Conservation (phyloP, 2,797 vertebrate genomes). For the Thalassophryne amazonica region DNA sequence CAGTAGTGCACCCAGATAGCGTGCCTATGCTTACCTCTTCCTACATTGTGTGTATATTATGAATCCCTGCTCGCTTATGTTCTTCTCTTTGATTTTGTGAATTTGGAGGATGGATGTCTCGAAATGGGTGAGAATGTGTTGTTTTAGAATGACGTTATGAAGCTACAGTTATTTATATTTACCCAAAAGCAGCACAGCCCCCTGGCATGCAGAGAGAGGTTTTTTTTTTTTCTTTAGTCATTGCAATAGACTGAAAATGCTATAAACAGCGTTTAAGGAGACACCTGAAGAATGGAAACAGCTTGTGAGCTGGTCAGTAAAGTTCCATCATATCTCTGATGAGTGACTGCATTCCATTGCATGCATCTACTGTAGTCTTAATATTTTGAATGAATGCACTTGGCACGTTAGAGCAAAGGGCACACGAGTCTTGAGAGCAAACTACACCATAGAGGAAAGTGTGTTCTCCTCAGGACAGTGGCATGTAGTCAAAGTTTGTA, state of each 20-base stretch:
- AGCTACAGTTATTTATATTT: conserved; percentile 72
- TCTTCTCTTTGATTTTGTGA: conserved; percentile 47
- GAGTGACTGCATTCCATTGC: conserved; percentile 72
- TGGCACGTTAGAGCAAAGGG: conserved; percentile 38
- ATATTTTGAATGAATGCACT: conserved; percentile 55
- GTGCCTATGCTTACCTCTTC: conserved; percentile 67
- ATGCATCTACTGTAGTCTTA: conserved; percentile 75
- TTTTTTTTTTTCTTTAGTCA: conserved; percentile 59
- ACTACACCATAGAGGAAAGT: conserved; percentile 78
- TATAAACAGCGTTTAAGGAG: conserved; percentile 61
- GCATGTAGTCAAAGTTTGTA: conserved; percentile 81
- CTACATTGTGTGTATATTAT: conserved; percentile 63
- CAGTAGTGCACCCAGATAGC: conserved; percentile 53
- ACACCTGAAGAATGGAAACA: conserved; percentile 66
- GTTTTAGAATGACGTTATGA: conserved; percentile 68
- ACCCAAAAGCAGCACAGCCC: conserved; percentile 76
- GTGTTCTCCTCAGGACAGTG: conserved; percentile 78
- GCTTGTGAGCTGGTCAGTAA: conserved; percentile 37
- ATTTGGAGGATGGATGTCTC: conserved; percentile 50
- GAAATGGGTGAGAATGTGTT: conserved; percentile 48
- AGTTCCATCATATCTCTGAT: conserved; percentile 50
- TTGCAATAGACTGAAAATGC: conserved; percentile 76
- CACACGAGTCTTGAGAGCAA: conserved; percentile 11
- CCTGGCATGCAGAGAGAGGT: conserved; percentile 80
- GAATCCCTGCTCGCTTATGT: conserved; percentile 62